Base-by-base conservation (phyloP, 1,140 invertebrate species). In the Eriocheir sinensis region DNA sequence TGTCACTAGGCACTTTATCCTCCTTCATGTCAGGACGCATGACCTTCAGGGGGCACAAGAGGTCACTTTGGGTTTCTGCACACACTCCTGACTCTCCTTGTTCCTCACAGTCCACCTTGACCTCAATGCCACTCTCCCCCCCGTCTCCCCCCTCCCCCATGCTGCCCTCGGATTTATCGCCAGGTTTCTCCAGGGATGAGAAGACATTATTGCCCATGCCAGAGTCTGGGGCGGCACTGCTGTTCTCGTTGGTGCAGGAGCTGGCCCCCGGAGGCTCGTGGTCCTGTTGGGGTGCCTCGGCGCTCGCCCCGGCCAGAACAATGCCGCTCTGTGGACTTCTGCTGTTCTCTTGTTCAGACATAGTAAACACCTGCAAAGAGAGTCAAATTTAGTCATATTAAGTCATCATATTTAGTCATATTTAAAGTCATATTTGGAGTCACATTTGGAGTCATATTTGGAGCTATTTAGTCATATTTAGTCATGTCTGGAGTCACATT, bases 281-380 rank as follows among this genome's bases (percentile, higher is more conserved):
- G 17, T 38, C 41, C 41, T 40, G 53, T 6, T 38, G 85, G 27
- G 40, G 48, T 85, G 30, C 40, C 60, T 80, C 79, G 41, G n/a
- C 34, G 40, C 40, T 30, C 2, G 41, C 72, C 40, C 12, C 79
- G 48, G 44, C 80, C 36, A 41, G 41, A 32, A 32, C 32, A 53
- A 27, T 89, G 36, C 79, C 60, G 93, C 89, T 94, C 27, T 83
- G 72, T 48, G 80, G 79, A 81, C 93, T 94, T 94, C 93, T 94
- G 60, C 93, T 94, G 89, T 89, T 94, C 89, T 94, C 93, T 86
- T 94, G 93, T 40, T 94, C 93, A 79, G 89, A 94, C 93, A 94
- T 94, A 94, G 93, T 91, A 72, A 53, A 91, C 27, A 86, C 80
- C 93, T 94, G 93, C 21, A 41, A 44, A 30, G 40, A 83, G 81